phyloP scores from a whole-genome alignment of 2,888 invertebrate genomes.

The Coelopa pilipes region DNA sequence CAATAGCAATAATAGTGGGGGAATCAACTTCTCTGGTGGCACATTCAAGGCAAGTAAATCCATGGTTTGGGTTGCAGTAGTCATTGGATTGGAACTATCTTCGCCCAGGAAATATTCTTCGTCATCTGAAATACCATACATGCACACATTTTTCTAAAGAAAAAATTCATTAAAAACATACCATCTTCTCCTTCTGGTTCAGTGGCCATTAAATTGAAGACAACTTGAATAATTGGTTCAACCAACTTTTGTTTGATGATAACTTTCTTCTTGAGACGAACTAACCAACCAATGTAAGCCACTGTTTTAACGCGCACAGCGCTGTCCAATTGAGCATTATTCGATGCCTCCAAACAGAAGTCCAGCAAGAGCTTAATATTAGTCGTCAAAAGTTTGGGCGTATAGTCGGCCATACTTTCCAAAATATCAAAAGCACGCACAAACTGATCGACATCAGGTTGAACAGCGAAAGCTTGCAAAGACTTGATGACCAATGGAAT shows the following conservation, averaged over 20 bases:
- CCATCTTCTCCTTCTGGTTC: constrained; percentile 73
- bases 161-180: constrained; percentile 57
- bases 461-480: constrained; percentile 70
- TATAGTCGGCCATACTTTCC: constrained; percentile 63
- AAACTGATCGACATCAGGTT: constrained; percentile 69
- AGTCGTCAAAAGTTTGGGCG: constrained; percentile 66
- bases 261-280: constrained; percentile 78
- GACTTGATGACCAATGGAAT: constrained; percentile 74
- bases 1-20: constrained; percentile 74
- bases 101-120: constrained; percentile 75
- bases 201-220: constrained; percentile 77
- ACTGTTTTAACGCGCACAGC: constrained; percentile 76
- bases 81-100: constrained; percentile 74
- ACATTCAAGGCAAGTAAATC: constrained; percentile 79
- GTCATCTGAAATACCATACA: constrained; percentile 60
- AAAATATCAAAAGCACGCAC: constrained; percentile 62
- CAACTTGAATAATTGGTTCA: constrained; percentile 74
- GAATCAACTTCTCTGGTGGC: constrained; percentile 80
- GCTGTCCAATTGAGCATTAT: constrained; percentile 70
- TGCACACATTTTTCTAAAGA: not conserved
- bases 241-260: constrained; percentile 76
- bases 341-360: constrained; percentile 75
- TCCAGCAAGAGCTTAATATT: constrained; percentile 74
- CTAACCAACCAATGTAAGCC: constrained; percentile 74
- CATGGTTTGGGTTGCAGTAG: constrained; percentile 79